phyloP scores from a whole-genome alignment of 1,140 invertebrate genomes.

The Cyphomyrmex costatus region DNA sequence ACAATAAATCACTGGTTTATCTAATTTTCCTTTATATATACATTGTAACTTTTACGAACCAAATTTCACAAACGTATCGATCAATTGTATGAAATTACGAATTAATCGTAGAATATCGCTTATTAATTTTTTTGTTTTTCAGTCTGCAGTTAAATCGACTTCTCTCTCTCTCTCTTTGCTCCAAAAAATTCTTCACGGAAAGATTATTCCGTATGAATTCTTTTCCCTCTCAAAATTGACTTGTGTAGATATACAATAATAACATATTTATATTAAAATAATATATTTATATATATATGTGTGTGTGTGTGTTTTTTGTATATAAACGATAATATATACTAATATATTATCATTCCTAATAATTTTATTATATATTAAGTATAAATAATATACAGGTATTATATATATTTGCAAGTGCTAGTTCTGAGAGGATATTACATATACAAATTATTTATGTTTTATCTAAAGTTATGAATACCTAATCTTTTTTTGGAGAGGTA shows the following conservation, averaged over 20 bases:
- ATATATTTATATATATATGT: neutral
- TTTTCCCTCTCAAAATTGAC: too few species aligned
- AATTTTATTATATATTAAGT: too few species aligned
- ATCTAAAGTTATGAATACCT: slow-evolving; percentile 5
- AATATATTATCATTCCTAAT: too few species aligned
- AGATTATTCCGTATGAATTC: too few species aligned
- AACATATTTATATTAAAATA: neutral
- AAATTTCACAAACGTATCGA: slow-evolving; percentile 6
- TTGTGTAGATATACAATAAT: neutral
- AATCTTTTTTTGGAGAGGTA: neutral
- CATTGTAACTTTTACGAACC: neutral
- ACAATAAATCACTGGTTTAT: slow-evolving; percentile 31
- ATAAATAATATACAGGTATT: neutral
- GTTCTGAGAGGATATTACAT: neutral
- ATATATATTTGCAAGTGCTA: neutral
- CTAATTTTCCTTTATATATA: slow-evolving; percentile 7
- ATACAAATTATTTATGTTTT: neutral
- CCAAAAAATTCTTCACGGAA: neutral
- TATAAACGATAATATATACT: too few species aligned
- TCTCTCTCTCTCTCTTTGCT: neutral
- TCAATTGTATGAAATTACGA: too few species aligned
- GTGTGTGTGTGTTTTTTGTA: neutral
- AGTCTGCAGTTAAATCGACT: neutral
- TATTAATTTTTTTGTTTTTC: neutral
- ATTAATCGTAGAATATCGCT: neutral